Evolutionary conservation across 2,888 invertebrate genomes (phyloP).

Genomic region (Rosalia funebris): DNA sequence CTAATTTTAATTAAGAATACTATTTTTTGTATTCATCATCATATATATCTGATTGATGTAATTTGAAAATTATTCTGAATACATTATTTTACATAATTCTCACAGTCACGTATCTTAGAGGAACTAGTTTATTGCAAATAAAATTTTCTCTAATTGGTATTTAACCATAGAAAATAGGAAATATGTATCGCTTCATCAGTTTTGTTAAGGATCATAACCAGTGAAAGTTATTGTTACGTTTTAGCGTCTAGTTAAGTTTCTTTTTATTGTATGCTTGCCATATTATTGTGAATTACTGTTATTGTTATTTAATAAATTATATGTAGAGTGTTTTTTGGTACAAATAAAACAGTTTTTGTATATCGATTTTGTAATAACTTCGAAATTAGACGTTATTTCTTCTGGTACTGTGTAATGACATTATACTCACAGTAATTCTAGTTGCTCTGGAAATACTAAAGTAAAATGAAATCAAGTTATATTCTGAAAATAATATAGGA

Average conservation of each 20-base stretch:
- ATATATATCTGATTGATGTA: too few species aligned
- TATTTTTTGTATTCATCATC: too few species aligned
- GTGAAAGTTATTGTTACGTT: slow-evolving; percentile 24
- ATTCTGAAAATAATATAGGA: too few species aligned
- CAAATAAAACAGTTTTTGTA: not conserved
- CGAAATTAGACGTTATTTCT: too few species aligned
- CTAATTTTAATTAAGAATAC: too few species aligned
- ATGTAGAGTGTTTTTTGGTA: not conserved
- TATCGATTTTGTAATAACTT: not conserved
- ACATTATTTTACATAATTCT: too few species aligned
- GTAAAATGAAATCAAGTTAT: too few species aligned
- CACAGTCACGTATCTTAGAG: not conserved
- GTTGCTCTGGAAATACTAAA: too few species aligned
- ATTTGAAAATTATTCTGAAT: too few species aligned
- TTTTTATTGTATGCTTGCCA: slow-evolving; percentile 21
- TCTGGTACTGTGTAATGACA: too few species aligned
- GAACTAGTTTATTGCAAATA: slow-evolving; percentile 19
- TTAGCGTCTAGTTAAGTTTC: slow-evolving; percentile 2
- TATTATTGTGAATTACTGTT: slow-evolving; percentile 14
- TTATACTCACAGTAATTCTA: too few species aligned
- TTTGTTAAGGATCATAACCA: slow-evolving; percentile 17
- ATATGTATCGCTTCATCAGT: slow-evolving; percentile 18
- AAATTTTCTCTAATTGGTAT: not conserved
- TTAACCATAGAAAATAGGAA: slow-evolving; percentile 18
- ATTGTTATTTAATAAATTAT: slow-evolving; percentile 2